A percentile compares a stretch with the other conserved stretches of the same genome.
phyloP scores from a whole-genome alignment of 2,113 vertebrate species.

The Callocephalon fimbriatum region DNA sequence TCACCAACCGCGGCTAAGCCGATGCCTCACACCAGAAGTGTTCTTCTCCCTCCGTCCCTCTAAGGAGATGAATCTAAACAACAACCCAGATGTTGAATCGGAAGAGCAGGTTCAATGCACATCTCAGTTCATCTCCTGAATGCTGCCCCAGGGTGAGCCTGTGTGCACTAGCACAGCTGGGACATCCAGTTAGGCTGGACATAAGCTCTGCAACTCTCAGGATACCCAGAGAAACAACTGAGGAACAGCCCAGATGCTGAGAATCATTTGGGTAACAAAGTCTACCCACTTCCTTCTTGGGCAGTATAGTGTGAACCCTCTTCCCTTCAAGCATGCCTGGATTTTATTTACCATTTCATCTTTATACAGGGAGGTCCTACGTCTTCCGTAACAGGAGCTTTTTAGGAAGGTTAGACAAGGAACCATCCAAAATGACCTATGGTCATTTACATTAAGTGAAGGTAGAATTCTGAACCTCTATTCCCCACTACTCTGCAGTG shows the following conservation, averaged over 20 bases:
- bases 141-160: background rate
- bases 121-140: background rate
- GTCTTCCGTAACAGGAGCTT: background rate
- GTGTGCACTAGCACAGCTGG: accelerated
- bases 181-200: background rate
- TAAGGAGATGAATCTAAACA: background rate
- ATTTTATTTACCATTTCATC: background rate
- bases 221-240: accelerated
- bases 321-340: accelerated
- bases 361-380: background rate
- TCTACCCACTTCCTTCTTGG: background rate
- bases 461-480: background rate
- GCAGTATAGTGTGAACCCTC: background rate
- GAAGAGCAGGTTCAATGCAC: background rate
- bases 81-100: background rate
- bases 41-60: background rate
- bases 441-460: background rate
- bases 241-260: background rate
- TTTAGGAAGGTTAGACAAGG: background rate
- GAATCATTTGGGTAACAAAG: background rate
- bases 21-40: background rate
- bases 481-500: background rate
- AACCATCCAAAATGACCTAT: background rate
- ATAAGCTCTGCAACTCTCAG: background rate
- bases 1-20: background rate